These are phyloP conservation scores for Galeopterus variegatus DNA, from an alignment of 2,113 vertebrate species.

Conservation along the genomic window DNA sequence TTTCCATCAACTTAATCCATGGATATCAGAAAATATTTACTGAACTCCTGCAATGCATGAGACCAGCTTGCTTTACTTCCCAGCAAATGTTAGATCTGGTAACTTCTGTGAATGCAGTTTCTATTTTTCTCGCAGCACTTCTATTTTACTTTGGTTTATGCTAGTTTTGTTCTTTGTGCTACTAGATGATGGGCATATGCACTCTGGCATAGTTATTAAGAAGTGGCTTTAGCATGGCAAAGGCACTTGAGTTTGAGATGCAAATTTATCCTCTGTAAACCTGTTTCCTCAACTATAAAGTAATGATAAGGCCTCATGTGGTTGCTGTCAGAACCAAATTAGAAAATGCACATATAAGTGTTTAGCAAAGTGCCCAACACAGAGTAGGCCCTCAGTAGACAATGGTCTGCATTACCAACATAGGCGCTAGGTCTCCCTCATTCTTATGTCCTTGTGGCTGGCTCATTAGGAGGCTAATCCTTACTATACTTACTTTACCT, in stretches of 20 bases:
- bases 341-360: neutral
- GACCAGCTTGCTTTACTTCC: neutral
- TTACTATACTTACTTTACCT: neutral
- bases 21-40: neutral
- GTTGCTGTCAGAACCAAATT: neutral
- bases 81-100: neutral
- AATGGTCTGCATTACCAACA: fast-evolving
- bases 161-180: neutral
- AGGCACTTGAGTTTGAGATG: neutral
- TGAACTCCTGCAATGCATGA: neutral
- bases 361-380: neutral
- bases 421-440: fast-evolving
- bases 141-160: neutral
- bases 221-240: neutral
- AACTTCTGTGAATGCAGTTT: neutral
- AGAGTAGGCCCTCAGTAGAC: fast-evolving
- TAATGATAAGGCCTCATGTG: neutral
- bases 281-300: neutral
- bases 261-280: neutral
- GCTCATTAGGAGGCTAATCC: neutral
- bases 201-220: neutral
- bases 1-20: fast-evolving
- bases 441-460: neutral
- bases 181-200: neutral
- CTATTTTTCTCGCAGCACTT: neutral